A percentile compares a stretch with the other conserved stretches of the same genome.
Evolutionary conservation across 2,888 invertebrate species (phyloP).

Genomic region (Crioceris asparagi): DNA sequence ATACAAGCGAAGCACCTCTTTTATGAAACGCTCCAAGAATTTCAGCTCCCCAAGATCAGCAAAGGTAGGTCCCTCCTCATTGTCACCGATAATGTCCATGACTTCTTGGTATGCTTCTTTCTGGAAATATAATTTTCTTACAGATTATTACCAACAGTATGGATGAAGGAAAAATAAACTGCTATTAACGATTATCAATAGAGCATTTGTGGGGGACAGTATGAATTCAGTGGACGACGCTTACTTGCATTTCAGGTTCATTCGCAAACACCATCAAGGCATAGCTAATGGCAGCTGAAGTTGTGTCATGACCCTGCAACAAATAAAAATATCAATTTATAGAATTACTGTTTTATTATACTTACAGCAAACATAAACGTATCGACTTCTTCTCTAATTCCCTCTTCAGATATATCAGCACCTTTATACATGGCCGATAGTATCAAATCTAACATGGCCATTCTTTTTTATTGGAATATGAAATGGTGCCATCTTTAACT

Average conservation of each 20-base stretch:
- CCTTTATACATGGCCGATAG: no score
- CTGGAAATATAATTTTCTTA: slow-evolving; percentile 8
- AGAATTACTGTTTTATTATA: no score
- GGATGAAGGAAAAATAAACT: neutral
- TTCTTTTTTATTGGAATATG: no score
- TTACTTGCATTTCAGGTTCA: slow-evolving; percentile 20
- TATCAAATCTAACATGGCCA: no score
- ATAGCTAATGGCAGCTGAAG: slow-evolving; percentile 36
- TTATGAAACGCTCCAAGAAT: slow-evolving; percentile 54
- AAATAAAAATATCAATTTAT: neutral
- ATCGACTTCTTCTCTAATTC: no score
- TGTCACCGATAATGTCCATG: slow-evolving; percentile 10
- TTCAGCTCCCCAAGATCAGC: slow-evolving; percentile 48
- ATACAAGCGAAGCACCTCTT: slow-evolving; percentile 52
- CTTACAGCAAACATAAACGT: no score
- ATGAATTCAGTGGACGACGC: neutral
- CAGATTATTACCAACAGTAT: neutral
- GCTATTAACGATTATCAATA: neutral
- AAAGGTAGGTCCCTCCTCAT: slow-evolving; percentile 21
- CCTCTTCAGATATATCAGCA: no score
- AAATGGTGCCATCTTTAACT: no score
- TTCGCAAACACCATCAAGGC: slow-evolving; percentile 22
- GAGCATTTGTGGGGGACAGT: neutral
- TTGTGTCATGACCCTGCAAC: slow-evolving; percentile 53
- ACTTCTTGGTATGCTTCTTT: slow-evolving; percentile 17